A percentile compares a stretch with the other conserved stretches of the same genome.
Conservation (phyloP, 2,888 invertebrate species). For the Hyposoter didymator region DNA sequence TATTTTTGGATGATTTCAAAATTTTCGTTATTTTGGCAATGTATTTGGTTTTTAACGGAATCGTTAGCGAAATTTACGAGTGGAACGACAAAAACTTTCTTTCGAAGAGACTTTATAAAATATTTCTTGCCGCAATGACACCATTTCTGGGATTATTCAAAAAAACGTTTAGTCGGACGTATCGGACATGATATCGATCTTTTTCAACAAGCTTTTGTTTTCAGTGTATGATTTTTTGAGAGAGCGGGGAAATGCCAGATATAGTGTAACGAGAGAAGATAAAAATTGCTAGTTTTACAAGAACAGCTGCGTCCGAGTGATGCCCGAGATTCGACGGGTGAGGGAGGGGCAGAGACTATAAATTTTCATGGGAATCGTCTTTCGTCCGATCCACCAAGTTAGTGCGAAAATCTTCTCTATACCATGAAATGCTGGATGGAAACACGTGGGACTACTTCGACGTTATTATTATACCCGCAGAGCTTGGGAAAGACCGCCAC, state of each 20-base stretch:
- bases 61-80: too few relatives aligned
- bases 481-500: slow-evolving; percentile 32
- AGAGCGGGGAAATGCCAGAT: background rate
- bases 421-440: background rate
- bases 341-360: slow-evolving; percentile 35
- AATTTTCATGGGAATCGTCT: slow-evolving; percentile 65
- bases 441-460: slow-evolving; percentile 40
- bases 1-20: too few relatives aligned
- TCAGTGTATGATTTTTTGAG: slow-evolving; percentile 18
- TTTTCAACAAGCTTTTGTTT: too few relatives aligned
- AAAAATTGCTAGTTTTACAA: slow-evolving; percentile 51
- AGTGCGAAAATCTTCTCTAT: slow-evolving; percentile 28
- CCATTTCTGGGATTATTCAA: too few relatives aligned
- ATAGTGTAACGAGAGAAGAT: slow-evolving; percentile 8
- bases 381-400: slow-evolving; percentile 53
- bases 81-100: too few relatives aligned
- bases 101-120: too few relatives aligned
- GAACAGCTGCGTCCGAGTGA: slow-evolving; percentile 16
- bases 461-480: slow-evolving; percentile 52
- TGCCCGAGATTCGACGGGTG: background rate
- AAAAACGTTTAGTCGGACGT: too few relatives aligned
- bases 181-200: too few relatives aligned
- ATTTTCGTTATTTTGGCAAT: too few relatives aligned
- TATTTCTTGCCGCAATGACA: too few relatives aligned
- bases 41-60: too few relatives aligned